phyloP scores from a whole-genome alignment of 2,797 vertebrate species.

The Coregonus sp. region DNA sequence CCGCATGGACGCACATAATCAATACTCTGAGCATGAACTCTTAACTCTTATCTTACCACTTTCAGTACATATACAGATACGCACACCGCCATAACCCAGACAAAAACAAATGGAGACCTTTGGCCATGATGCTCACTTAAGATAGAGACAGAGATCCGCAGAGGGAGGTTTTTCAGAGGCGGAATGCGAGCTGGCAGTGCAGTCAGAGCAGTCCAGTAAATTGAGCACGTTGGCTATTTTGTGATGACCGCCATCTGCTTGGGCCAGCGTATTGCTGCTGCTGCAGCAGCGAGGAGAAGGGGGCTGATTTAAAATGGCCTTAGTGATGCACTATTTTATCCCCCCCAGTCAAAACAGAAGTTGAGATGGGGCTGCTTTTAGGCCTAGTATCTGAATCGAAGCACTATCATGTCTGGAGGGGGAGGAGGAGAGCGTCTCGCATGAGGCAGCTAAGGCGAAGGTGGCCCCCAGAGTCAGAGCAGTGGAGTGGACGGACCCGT shows the following conservation, averaged over 20 bases:
- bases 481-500: conserved; percentile 23
- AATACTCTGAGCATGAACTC: conserved; percentile 22
- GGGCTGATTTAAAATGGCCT: conserved; percentile 69
- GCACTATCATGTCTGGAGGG: conserved; percentile 39
- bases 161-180: conserved; percentile 24
- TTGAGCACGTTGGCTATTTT: conserved; percentile 64
- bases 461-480: conserved; percentile 1
- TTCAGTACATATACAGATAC: conserved; percentile 30
- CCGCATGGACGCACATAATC: conserved; percentile 25
- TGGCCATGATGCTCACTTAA: conserved; percentile 29
- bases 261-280: conserved; percentile 55
- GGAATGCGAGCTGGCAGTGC: conserved; percentile 48
- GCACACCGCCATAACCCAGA: conserved; percentile 37
- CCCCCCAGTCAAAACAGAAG: conserved; percentile 65
- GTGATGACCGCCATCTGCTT: conserved; percentile 75
- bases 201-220: conserved; percentile 50
- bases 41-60: conserved; percentile 36
- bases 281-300: conserved; percentile 11
- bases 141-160: conserved; percentile 31
- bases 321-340: conserved; percentile 40
- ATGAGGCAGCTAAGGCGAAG: not conserved
- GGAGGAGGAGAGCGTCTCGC: not conserved
- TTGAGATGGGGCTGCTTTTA: conserved; percentile 60
- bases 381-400: conserved; percentile 46
- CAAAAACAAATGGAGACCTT: conserved; percentile 23